phyloP scores from a whole-genome alignment of 1,140 invertebrate species.

The Anoplophora glabripennis region DNA sequence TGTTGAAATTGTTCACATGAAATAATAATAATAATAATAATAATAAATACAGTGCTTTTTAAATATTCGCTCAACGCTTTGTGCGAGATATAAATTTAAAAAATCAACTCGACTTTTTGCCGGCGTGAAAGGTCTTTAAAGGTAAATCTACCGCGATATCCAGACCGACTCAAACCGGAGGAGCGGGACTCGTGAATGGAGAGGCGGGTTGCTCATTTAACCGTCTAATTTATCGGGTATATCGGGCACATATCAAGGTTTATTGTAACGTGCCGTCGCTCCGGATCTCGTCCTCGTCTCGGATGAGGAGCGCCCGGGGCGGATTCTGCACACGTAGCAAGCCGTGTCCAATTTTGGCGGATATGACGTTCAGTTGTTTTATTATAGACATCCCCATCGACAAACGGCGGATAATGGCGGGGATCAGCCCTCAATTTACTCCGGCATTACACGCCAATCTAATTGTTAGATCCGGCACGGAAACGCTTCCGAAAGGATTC shows the following conservation, averaged over 20 bases:
- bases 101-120: too few species aligned
- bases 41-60: too few species aligned
- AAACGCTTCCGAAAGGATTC: neutral
- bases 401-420: constrained; percentile 27
- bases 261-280: constrained; percentile 25
- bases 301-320: neutral
- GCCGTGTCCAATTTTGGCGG: constrained; percentile 33
- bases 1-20: too few species aligned
- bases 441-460: neutral
- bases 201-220: constrained; percentile 1
- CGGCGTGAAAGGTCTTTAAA: too few species aligned
- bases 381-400: constrained; percentile 28
- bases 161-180: too few species aligned
- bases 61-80: too few species aligned
- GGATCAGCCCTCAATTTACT: constrained; percentile 31
- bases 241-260: constrained; percentile 28
- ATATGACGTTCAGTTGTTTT: constrained; percentile 35
- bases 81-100: too few species aligned
- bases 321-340: constrained; percentile 36
- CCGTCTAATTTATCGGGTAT: constrained; percentile 31
- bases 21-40: too few species aligned
- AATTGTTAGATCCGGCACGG: neutral
- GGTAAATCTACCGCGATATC: too few species aligned
- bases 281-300: neutral
- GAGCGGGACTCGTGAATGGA: too few species aligned